A percentile compares a stretch with the other conserved stretches of the same genome.
These are phyloP conservation scores for Acanthisitta chloris DNA, from an alignment of 2,113 vertebrate species.

Conservation along the genomic window DNA sequence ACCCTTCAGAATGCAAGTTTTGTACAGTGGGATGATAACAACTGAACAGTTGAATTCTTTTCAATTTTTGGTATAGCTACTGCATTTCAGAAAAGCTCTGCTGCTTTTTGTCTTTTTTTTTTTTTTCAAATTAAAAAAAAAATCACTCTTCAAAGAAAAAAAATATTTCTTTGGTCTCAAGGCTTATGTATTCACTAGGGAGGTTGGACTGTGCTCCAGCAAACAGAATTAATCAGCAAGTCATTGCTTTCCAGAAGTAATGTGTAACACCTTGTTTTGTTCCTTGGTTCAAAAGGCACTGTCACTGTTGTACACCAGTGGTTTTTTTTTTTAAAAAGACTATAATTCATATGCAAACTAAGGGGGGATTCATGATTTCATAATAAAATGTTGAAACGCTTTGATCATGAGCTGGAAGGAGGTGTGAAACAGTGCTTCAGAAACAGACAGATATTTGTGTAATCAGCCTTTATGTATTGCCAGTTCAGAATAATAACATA, in stretches of 20 bases:
- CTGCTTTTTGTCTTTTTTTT: background rate
- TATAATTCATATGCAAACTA: constrained; percentile 83
- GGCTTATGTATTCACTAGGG: constrained; percentile 39
- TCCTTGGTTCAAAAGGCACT: constrained; percentile 75
- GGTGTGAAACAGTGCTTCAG: constrained; percentile 83
- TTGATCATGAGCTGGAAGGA: constrained; percentile 81
- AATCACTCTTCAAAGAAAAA: background rate
- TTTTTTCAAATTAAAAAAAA: background rate
- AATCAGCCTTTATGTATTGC: constrained; percentile 97
- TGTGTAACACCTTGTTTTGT: constrained; percentile 75
- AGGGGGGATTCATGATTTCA: constrained; percentile 77
- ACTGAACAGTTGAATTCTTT: background rate
- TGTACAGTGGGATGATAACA: background rate
- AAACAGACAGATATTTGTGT: constrained; percentile 98
- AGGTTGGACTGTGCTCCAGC: constrained; percentile 16
- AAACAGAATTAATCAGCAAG: constrained; percentile 49
- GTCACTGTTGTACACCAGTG: constrained; percentile 65
- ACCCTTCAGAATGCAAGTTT: background rate
- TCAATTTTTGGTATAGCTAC: background rate
- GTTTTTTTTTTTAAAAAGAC: background rate
- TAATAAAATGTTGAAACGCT: constrained; percentile 79
- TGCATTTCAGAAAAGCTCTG: background rate
- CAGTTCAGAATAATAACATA: constrained; percentile 97
- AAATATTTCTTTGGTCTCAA: background rate
- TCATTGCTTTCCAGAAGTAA: constrained; percentile 64